Evolutionary conservation across 1,140 invertebrate genomes (phyloP).

Genomic region (Ceratosolen fusciceps): DNA sequence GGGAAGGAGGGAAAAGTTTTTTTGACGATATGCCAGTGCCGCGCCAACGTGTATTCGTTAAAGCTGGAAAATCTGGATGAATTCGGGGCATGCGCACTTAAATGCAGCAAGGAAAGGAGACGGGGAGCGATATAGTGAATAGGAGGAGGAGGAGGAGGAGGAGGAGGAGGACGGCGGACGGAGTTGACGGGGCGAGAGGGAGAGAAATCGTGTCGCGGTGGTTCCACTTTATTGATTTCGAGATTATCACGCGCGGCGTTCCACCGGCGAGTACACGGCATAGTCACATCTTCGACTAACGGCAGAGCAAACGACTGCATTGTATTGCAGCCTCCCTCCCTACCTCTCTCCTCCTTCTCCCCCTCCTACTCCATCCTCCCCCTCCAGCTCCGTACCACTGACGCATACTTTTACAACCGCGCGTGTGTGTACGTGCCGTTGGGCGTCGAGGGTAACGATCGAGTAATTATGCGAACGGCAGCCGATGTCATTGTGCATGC

Average conservation of each 20-base stretch:
- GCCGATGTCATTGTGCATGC: constrained; percentile 25
- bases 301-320: constrained; percentile 26
- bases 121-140: not conserved
- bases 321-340: constrained; percentile 28
- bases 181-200: not conserved
- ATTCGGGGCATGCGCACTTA: constrained; percentile 41
- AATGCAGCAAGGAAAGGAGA: not conserved
- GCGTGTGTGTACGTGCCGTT: not conserved
- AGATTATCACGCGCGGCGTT: constrained; percentile 56
- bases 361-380: not conserved
- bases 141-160: not conserved
- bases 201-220: constrained; percentile 37
- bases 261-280: not conserved
- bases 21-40: not conserved
- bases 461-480: constrained; percentile 49
- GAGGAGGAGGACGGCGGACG: constrained; percentile 14
- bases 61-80: constrained; percentile 44
- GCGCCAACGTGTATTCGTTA: constrained; percentile 8
- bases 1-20: too few species aligned
- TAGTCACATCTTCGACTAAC: constrained; percentile 41
- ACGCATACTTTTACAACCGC: too few species aligned
- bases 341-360: constrained; percentile 12
- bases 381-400: not conserved
- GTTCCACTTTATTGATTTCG: constrained; percentile 62
- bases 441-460: constrained; percentile 42